Evolutionary conservation across 2,888 invertebrate species (phyloP).

Genomic region (Ctenicera cuprea): DNA sequence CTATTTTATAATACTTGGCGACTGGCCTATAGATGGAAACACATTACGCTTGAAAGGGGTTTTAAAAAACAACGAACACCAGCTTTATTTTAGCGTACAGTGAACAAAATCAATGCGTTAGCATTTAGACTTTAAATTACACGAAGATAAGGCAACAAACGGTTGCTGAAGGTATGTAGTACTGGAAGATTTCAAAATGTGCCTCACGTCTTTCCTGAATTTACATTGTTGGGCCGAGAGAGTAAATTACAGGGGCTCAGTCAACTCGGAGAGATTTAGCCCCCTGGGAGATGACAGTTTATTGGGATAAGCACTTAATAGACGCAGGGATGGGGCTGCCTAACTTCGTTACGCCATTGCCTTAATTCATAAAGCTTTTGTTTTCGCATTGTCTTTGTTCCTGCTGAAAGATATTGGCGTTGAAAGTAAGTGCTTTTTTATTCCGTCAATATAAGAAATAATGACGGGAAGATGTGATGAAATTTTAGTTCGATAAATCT

Average conservation of each 20-base stretch:
- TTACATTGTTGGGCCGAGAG: constrained; percentile 67
- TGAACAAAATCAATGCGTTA: too few species aligned
- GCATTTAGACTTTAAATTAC: constrained; percentile 36
- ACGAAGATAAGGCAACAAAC: constrained; percentile 38
- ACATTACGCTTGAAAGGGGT: too few species aligned
- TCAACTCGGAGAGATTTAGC: constrained; percentile 64
- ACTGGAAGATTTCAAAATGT: constrained; percentile 60
- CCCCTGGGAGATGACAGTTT: constrained; percentile 70
- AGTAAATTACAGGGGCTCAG: constrained; percentile 69
- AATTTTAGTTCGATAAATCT: constrained; percentile 49
- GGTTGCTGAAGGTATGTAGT: constrained; percentile 43
- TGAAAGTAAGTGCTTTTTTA: constrained; percentile 66
- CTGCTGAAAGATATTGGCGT: constrained; percentile 64
- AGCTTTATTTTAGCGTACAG: too few species aligned
- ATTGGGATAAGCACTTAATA: constrained; percentile 72
- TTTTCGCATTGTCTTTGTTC: constrained; percentile 66
- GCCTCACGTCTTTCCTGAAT: constrained; percentile 67
- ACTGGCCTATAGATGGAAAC: too few species aligned
- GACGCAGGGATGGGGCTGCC: constrained; percentile 63
- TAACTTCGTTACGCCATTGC: constrained; percentile 69
- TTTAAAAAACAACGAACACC: too few species aligned
- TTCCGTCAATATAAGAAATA: constrained; percentile 55
- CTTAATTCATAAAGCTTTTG: constrained; percentile 70
- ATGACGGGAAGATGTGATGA: constrained; percentile 49
- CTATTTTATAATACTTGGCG: too few species aligned